Evolutionary conservation across 1,140 invertebrate genomes (phyloP), one percentile per base, ranked within the genome.

Genomic region (Saccostrea echinata): DNA sequence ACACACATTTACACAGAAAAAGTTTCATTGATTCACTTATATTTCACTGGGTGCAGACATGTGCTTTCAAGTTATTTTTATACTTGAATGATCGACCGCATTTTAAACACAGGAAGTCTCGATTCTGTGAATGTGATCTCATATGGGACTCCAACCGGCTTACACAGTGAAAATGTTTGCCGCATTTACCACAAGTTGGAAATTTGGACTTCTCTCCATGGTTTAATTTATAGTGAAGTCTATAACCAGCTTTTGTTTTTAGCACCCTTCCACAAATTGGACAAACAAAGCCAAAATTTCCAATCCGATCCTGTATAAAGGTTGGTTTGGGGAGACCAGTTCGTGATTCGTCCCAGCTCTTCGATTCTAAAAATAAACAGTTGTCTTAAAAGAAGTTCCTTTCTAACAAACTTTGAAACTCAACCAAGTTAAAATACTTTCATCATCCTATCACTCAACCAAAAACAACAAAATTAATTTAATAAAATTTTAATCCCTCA

Each of bases 51-150:
- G 3, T 83, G 33, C 85, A 86, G 8, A 86, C 16, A 53, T 86
- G 85, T 16, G 30, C 64, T 27, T 86, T 76, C 53, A 86, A 86
- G 27, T 76, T 53, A n/a, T 86, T 53, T 53, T 86, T 86, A 53
- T 86, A 71, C 33, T 86, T 86, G 18, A 76, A 86, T 53, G 85
- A 53, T 33, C 43, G 64, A 21, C 52, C 27, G 30, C 85, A 86
- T 71, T 76, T 76, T 43, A 43, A 30, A 80, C 85, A 86, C 11
- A 81, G 43, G 80, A 71, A 86, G n/a, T 71, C 61, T 21, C 61
- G 43, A 4, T 71, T 33, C 21, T 30, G 52, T 9, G 85, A 86
- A 53, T 86, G 85, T 13, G 64, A 55, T 27, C 52, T 76, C 71
- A 52, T 86, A 53, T 86, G 85, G 16, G 52, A 55, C 71, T 86